Evolutionary conservation across 2,113 vertebrate species (phyloP), one percentile per base, ranked within the genome.

Genomic region (Pseudorasbora parva): DNA sequence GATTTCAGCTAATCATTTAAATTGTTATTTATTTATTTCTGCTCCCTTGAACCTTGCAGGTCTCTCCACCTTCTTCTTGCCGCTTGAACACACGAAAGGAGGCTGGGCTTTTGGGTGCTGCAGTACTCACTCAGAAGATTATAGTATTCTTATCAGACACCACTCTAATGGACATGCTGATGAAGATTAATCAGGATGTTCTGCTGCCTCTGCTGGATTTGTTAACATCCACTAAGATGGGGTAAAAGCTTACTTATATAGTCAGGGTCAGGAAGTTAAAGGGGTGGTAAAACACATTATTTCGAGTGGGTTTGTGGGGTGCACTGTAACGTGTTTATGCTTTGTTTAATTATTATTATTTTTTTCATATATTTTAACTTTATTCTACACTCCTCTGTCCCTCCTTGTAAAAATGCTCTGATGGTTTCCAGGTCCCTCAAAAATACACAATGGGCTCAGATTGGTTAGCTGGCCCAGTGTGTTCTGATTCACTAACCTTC

Each of bases 131-230:
- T 10, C 97, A 97, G 94, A 97, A 97, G 93, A 97, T 99, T 4
- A 95, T 98, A 1, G 95, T 99, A 54, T 98, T 96, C 89, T 95
- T 99, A 60, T 99, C 97, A 0, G 98, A 99, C 88, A 95, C 96
- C 82, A 98, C 98, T 0, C 93, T 99, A 30, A 99, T 99, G 98
- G 98, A 99, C 90, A 98, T 99, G 90, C 95, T 99, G 6, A 97
- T 97, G 93, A 98, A 97, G 81, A 96, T 99, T 89, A 99, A 95
- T 90, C 97, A 97, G 78, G 98, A 99, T 85, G 95, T 99, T 81
- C 92, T 99, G 64, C 93, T 98, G 47, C 98, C 98, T 0, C 95
- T 99, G 78, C 93, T 99, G 73, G 94, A 96, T 87, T 94, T 97
- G 87, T 95, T 99, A 71, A 99, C 97, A 1, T 98, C 97, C 0